These are phyloP conservation scores for Neomorphus geoffroyi DNA, from an alignment of 2,797 vertebrate species.

Conservation along the genomic window DNA sequence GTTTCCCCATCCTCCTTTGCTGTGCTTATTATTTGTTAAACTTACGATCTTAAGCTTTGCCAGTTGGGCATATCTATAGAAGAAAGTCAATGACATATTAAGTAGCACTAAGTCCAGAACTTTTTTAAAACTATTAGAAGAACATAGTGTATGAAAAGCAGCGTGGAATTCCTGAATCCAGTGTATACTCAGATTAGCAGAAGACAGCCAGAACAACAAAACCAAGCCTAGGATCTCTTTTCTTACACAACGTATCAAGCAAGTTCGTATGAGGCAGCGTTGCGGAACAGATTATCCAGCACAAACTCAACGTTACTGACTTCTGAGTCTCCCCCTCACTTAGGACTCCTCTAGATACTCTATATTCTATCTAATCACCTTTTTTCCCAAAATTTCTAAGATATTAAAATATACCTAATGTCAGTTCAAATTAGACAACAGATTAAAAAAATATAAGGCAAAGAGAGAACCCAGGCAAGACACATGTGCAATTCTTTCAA, in stretches of 20 bases:
- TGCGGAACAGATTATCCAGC: neutral
- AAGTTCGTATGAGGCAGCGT: neutral
- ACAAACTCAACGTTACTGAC: neutral
- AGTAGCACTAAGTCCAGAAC: neutral
- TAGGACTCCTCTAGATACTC: neutral
- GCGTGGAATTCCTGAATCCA: neutral
- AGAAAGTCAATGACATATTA: neutral
- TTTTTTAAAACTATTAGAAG: neutral
- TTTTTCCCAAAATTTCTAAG: neutral
- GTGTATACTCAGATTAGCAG: neutral
- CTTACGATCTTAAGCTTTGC: neutral
- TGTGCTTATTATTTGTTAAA: neutral
- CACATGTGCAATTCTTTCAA: neutral
- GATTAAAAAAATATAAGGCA: neutral
- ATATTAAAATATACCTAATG: neutral
- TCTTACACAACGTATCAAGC: neutral
- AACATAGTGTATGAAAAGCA: neutral
- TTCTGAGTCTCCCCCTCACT: neutral
- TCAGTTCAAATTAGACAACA: neutral
- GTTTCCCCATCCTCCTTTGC: neutral
- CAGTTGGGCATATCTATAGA: neutral
- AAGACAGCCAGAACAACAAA: neutral
- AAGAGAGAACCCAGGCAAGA: neutral
- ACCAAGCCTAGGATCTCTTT: neutral
- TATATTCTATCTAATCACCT: neutral